Evolutionary conservation across 2,888 invertebrate genomes (phyloP).

Genomic region (Sminthurinus aureus): DNA sequence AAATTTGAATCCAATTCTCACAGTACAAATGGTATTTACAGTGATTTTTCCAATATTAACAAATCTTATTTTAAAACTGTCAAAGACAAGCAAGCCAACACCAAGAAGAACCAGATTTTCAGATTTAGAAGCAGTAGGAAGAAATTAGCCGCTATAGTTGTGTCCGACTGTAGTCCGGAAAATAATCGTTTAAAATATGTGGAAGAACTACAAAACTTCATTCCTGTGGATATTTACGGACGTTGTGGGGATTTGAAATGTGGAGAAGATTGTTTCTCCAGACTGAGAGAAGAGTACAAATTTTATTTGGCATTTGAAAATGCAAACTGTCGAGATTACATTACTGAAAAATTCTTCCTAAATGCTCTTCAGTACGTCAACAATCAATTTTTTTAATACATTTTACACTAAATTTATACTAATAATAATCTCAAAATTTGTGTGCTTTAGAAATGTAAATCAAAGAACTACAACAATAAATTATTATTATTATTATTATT

Average conservation of each 20-base stretch:
- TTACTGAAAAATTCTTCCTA: constrained; percentile 62
- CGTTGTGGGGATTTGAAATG: constrained; percentile 87
- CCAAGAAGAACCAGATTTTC: too few species aligned
- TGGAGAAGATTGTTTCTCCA: constrained; percentile 53
- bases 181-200: constrained; percentile 80
- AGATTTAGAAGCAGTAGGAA: constrained; percentile 49
- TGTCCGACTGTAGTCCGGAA: constrained; percentile 54
- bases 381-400: too few species aligned
- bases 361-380: constrained; percentile 57
- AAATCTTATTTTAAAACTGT: too few species aligned
- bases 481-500: neutral
- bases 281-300: constrained; percentile 60
- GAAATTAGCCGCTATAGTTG: constrained; percentile 56
- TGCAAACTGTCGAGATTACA: constrained; percentile 61
- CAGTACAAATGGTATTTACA: too few species aligned
- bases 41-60: too few species aligned
- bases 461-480: neutral
- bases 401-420: too few species aligned
- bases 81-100: too few species aligned
- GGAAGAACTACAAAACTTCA: constrained; percentile 82
- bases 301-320: constrained; percentile 62
- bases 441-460: too few species aligned
- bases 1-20: too few species aligned
- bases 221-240: constrained; percentile 90
- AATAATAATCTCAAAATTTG: too few species aligned